These are phyloP conservation scores for Carassius auratus DNA, from an alignment of 2,113 vertebrate genomes.

Conservation along the genomic window DNA sequence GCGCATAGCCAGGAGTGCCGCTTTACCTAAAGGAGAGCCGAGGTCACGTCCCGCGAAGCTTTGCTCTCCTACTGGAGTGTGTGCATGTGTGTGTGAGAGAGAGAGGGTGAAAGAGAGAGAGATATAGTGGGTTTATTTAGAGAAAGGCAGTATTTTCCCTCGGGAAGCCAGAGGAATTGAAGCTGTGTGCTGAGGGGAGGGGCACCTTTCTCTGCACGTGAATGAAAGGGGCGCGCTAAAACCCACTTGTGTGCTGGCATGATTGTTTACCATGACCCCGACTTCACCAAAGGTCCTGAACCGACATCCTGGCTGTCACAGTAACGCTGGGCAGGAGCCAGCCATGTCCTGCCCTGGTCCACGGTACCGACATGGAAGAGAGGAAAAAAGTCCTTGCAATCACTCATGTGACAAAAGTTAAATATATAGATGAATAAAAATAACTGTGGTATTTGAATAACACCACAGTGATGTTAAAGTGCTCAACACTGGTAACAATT, in stretches of 20 bases:
- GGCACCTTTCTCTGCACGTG: conserved; percentile 60
- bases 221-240: conserved; percentile 63
- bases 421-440: not conserved
- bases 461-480: not conserved
- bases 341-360: conserved; percentile 14
- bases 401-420: not conserved
- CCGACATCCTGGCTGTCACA: conserved; percentile 61
- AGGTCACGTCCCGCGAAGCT: conserved; percentile 53
- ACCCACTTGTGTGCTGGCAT: conserved; percentile 65
- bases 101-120: conserved; percentile 37
- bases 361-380: conserved; percentile 21
- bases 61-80: conserved; percentile 42
- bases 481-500: not conserved
- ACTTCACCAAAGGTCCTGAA: conserved; percentile 60
- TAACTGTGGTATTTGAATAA: not conserved
- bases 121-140: conserved; percentile 54
- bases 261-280: conserved; percentile 62
- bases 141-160: conserved; percentile 59
- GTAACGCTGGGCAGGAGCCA: conserved; percentile 38
- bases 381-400: not conserved
- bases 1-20: conserved; percentile 54
- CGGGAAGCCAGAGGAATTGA: conserved; percentile 62
- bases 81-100: conserved; percentile 41
- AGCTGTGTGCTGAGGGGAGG: conserved; percentile 62
- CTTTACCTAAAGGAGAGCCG: conserved; percentile 53